A percentile compares a stretch with the other conserved stretches of the same genome.
phyloP scores from a whole-genome alignment of 2,888 invertebrate genomes.

The Eilema griseolum region DNA sequence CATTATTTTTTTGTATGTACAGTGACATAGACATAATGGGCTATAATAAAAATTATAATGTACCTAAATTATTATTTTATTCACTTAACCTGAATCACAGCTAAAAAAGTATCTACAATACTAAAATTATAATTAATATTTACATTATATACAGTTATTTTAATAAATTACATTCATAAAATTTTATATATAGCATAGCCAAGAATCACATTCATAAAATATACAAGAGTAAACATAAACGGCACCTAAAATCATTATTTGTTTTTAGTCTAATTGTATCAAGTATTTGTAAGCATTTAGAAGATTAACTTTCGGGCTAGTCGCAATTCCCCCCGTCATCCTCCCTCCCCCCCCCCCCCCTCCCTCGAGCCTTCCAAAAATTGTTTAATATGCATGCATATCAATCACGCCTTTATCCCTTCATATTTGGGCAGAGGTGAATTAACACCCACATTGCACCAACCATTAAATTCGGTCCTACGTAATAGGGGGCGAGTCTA shows the following conservation, averaged over 20 bases:
- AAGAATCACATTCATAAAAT: neutral
- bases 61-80: neutral
- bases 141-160: neutral
- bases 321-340: neutral
- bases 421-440: no score
- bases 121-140: neutral
- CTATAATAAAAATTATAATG: no score
- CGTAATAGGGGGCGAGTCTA: no score
- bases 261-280: neutral
- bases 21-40: no score
- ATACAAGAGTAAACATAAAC: slow-evolving; percentile 10
- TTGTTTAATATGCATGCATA: no score
- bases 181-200: neutral
- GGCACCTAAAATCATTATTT: neutral
- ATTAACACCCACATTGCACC: no score
- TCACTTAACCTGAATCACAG: slow-evolving; percentile 8
- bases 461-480: no score
- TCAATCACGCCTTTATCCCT: no score
- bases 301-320: neutral
- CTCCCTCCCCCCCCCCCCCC: no score
- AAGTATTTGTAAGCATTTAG: neutral
- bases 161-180: neutral
- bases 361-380: no score
- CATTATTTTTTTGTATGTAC: no score
- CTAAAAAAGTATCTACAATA: neutral